phyloP scores from a whole-genome alignment of 2,888 invertebrate species.

The Cheilosia grossa region DNA sequence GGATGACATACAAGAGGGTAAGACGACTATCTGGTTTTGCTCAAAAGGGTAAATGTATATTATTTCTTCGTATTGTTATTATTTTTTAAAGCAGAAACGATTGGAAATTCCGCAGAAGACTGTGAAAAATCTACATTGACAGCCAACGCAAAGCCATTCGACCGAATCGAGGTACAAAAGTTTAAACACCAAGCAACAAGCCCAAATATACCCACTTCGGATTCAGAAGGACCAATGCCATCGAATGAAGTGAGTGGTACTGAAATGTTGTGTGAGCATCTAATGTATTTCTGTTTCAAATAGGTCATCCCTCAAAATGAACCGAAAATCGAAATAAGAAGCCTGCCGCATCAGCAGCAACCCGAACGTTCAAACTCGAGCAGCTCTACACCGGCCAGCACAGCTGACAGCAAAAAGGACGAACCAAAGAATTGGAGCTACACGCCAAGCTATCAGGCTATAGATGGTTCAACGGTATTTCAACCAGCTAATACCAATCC shows the following conservation, averaged over 20 bases:
- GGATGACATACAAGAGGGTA: slow-evolving; percentile 76
- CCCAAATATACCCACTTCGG: slow-evolving; percentile 82
- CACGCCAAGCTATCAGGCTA: slow-evolving; percentile 81
- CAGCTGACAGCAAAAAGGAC: slow-evolving; percentile 76
- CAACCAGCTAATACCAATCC: slow-evolving; percentile 80
- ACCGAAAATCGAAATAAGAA: slow-evolving; percentile 48
- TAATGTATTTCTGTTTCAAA: not conserved
- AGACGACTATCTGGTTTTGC: not conserved
- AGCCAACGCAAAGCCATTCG: slow-evolving; percentile 77
- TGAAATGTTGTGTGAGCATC: not conserved
- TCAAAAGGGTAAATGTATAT: not conserved
- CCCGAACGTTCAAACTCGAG: slow-evolving; percentile 80
- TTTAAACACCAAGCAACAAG: slow-evolving; percentile 83
- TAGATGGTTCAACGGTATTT: slow-evolving; percentile 82
- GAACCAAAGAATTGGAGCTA: slow-evolving; percentile 81
- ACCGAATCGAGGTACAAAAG: slow-evolving; percentile 82
- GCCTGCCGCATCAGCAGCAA: slow-evolving; percentile 66
- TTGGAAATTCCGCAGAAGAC: slow-evolving; percentile 66
- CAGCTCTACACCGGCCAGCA: slow-evolving; percentile 81
- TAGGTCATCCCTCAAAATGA: slow-evolving; percentile 51
- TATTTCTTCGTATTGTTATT: slow-evolving; percentile 10
- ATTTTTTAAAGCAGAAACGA: slow-evolving; percentile 56
- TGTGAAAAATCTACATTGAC: slow-evolving; percentile 63
- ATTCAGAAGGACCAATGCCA: slow-evolving; percentile 64
- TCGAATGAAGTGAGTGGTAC: slow-evolving; percentile 58